Percentiles rank a stretch among this genome's conserved stretches.
phyloP scores from a whole-genome alignment of 2,113 vertebrate species.

The Herpailurus yagouaroundi region DNA sequence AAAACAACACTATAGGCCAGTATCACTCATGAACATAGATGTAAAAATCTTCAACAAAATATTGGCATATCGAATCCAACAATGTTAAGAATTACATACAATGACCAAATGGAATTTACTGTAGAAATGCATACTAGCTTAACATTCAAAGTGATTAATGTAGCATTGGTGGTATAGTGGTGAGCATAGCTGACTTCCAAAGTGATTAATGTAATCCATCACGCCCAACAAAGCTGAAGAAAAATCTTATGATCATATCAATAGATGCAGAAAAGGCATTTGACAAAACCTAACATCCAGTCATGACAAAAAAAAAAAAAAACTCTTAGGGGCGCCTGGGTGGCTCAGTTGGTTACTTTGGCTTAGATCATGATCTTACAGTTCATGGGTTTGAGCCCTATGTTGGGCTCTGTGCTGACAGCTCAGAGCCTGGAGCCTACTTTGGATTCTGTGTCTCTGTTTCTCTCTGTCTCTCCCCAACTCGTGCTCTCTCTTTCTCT shows the following conservation, averaged over 20 bases:
- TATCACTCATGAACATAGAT: not conserved
- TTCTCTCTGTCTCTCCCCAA: no score
- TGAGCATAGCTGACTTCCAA: constrained; percentile 89
- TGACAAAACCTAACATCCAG: not conserved
- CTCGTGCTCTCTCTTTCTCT: no score
- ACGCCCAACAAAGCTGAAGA: not conserved
- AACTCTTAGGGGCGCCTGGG: no score
- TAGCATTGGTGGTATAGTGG: constrained; percentile 87
- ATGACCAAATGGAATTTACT: not conserved
- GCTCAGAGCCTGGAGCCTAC: no score
- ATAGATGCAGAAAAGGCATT: not conserved
- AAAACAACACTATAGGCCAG: not conserved
- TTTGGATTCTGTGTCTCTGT: no score
- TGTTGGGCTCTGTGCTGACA: no score
- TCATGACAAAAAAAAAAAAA: not conserved
- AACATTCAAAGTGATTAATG: not conserved
- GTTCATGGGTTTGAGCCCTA: no score
- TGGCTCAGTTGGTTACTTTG: no score
- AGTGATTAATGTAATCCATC: not conserved
- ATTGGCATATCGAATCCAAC: not conserved
- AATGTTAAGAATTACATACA: not conserved
- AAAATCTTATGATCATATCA: not conserved
- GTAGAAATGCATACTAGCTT: not conserved
- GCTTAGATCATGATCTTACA: no score
- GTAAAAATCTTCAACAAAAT: not conserved